These are phyloP conservation scores for Netelia melanura DNA, from an alignment of 2,888 invertebrate species.

Conservation along the genomic window DNA sequence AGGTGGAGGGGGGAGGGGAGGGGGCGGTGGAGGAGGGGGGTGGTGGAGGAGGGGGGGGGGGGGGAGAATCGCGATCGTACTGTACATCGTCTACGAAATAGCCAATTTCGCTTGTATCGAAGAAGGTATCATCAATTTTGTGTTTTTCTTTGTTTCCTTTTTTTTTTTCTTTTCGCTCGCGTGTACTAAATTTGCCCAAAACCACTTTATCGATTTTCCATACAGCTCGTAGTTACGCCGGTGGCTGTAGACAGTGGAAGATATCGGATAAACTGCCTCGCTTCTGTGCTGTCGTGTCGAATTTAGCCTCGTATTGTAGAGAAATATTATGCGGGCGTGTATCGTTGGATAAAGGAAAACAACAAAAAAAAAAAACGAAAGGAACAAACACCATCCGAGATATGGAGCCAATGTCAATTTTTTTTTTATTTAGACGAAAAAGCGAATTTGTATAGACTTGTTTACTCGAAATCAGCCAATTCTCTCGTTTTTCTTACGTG, in stretches of 20 bases:
- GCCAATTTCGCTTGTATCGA: conserved; percentile 42
- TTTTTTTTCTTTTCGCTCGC: conserved; percentile 12
- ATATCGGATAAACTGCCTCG: too few species aligned
- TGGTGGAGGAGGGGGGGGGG: neutral
- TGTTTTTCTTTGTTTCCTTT: neutral
- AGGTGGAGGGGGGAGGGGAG: neutral
- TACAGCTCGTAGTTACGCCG: neutral
- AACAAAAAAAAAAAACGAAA: too few species aligned
- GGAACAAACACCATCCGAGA: too few species aligned
- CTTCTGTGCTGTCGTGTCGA: too few species aligned
- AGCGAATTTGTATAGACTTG: too few species aligned
- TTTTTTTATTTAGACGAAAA: too few species aligned
- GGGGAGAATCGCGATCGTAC: conserved; percentile 23
- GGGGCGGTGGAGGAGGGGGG: neutral
- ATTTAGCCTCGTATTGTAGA: too few species aligned
- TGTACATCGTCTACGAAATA: conserved; percentile 23
- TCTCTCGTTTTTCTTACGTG: too few species aligned
- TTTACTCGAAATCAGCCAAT: too few species aligned
- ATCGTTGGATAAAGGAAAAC: conserved; percentile 6
- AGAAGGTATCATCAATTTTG: conserved; percentile 23
- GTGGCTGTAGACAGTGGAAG: neutral
- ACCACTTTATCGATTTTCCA: conserved; percentile 15
- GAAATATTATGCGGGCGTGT: conserved; percentile 9
- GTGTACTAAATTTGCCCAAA: neutral
- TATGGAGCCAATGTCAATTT: too few species aligned